Percentiles rank a stretch among this genome's conserved stretches.
Evolutionary conservation across 2,797 vertebrate species (phyloP).

Genomic region (Pipistrellus pipistrellus): DNA sequence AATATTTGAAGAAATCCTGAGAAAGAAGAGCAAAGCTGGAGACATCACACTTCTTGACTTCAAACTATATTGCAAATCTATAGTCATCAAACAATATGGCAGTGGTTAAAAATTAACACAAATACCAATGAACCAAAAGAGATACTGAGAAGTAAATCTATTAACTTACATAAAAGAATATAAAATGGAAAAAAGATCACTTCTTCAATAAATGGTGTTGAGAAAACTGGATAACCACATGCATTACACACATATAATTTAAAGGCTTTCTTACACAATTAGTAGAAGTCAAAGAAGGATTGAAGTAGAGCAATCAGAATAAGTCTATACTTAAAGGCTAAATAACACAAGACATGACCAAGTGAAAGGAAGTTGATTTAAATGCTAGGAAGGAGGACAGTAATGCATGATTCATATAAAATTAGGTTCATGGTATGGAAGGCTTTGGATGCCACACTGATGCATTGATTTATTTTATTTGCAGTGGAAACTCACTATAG

Average conservation of each 20-base stretch:
- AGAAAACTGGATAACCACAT: not conserved
- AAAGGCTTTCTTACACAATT: not conserved
- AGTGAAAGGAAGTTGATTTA: not conserved
- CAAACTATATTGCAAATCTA: not conserved
- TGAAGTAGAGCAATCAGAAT: not conserved
- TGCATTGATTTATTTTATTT: not conserved
- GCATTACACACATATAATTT: not conserved
- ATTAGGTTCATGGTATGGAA: not conserved
- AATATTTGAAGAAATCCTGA: not conserved
- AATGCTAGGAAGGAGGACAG: not conserved
- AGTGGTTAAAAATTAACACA: not conserved
- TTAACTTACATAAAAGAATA: not conserved
- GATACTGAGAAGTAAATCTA: not conserved
- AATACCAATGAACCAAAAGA: not conserved
- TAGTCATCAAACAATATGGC: not conserved
- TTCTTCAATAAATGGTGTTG: not conserved
- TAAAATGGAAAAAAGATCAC: not conserved
- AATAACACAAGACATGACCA: not conserved
- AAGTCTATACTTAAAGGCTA: not conserved
- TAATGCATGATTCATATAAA: not conserved
- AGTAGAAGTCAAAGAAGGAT: not conserved
- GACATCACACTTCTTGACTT: not conserved
- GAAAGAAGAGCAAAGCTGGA: not conserved
- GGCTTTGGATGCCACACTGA: not conserved
- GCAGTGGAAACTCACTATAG: not conserved